These are phyloP conservation scores for Pavo muticus DNA, from an alignment of 2,113 vertebrate species.

Conservation along the genomic window DNA sequence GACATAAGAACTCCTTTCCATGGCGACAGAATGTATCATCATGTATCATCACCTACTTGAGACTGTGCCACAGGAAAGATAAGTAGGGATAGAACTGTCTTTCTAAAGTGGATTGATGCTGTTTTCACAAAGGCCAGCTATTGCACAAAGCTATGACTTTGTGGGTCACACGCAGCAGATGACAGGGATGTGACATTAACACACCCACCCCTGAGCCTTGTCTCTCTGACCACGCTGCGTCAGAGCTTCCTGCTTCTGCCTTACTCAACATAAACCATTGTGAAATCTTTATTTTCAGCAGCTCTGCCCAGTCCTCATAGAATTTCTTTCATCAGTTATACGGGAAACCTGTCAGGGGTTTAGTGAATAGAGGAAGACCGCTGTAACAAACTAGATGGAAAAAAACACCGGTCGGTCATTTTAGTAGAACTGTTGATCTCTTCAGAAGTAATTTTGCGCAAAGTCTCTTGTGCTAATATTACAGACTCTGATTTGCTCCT, in stretches of 20 bases:
- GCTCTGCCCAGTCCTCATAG: background rate
- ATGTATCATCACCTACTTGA: background rate
- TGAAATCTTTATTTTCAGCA: background rate
- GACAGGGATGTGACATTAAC: background rate
- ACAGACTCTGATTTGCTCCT: background rate
- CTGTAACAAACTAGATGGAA: background rate
- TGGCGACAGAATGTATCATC: background rate
- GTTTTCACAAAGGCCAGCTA: background rate
- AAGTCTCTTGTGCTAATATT: background rate
- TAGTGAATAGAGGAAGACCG: background rate
- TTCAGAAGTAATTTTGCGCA: background rate
- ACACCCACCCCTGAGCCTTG: rapidly evolving
- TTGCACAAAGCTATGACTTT: background rate
- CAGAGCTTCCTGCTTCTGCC: background rate
- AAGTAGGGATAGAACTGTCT: background rate
- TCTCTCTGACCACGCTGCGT: background rate
- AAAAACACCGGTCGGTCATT: background rate
- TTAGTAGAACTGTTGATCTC: background rate
- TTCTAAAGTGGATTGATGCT: background rate
- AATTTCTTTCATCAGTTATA: background rate
- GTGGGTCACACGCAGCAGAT: background rate
- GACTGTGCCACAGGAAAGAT: background rate
- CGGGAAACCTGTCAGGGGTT: background rate
- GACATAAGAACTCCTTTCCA: background rate
- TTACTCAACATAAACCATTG: background rate